phyloP scores from a whole-genome alignment of 2,888 invertebrate species.

The Unio delphinus region DNA sequence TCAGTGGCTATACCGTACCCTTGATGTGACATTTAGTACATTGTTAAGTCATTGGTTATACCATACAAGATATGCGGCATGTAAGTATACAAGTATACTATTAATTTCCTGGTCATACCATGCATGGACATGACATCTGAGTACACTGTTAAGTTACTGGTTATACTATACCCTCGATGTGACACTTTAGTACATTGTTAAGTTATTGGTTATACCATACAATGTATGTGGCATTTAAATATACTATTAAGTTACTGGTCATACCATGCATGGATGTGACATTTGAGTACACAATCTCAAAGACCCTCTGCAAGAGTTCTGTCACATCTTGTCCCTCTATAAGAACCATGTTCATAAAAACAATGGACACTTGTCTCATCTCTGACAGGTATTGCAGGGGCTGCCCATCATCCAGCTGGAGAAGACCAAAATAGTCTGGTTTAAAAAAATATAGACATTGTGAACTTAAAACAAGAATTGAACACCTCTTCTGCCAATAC shows the following conservation, averaged over 20 bases:
- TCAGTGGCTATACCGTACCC: no score
- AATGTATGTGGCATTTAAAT: background rate
- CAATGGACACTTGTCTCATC: slow-evolving; percentile 78
- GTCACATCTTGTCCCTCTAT: slow-evolving; percentile 32
- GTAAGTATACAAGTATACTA: no score
- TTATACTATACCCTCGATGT: no score
- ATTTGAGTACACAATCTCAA: slow-evolving; percentile 48
- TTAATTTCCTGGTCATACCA: slow-evolving; percentile 19
- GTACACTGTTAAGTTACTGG: slow-evolving; percentile 29
- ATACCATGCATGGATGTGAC: slow-evolving; percentile 47
- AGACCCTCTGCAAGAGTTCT: slow-evolving; percentile 50
- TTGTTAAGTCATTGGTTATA: no score
- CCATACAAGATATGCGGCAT: no score
- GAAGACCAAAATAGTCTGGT: background rate
- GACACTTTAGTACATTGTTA: no score
- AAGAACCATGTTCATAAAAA: slow-evolving; percentile 76
- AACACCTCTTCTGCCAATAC: background rate
- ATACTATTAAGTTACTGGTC: background rate
- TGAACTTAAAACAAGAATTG: background rate
- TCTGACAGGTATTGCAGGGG: slow-evolving; percentile 80
- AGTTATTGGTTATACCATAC: no score
- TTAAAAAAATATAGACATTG: background rate
- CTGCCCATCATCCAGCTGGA: slow-evolving; percentile 66
- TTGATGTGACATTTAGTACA: no score
- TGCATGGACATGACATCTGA: slow-evolving; percentile 40